Conservation (phyloP, 2,888 invertebrate species). For the Caenorhabditis imperialis region DNA sequence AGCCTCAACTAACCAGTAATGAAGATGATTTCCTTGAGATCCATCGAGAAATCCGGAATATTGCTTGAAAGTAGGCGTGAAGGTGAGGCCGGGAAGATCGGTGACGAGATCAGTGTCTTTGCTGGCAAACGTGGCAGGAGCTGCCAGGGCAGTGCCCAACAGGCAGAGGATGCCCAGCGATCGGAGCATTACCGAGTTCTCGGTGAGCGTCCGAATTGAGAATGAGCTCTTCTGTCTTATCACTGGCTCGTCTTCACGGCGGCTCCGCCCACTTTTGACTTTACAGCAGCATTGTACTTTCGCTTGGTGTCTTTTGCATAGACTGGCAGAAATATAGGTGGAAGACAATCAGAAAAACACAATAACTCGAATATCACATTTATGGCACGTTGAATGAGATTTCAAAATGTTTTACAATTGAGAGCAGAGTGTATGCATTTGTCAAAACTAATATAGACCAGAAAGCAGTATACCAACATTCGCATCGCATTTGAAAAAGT, state of each 20-base stretch:
- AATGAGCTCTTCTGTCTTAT: slow-evolving; percentile 45
- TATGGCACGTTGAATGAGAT: background rate
- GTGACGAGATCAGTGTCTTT: slow-evolving; percentile 61
- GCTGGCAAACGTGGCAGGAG: slow-evolving; percentile 25
- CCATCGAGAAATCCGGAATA: slow-evolving; percentile 79
- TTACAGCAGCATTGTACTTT: slow-evolving; percentile 36
- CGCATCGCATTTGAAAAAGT: slow-evolving; percentile 34
- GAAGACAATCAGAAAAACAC: background rate
- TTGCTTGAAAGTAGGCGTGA: slow-evolving; percentile 78
- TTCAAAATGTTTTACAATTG: slow-evolving; percentile 17
- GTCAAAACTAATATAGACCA: slow-evolving; percentile 38
- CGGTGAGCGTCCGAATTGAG: slow-evolving; percentile 36
- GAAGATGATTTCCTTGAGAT: slow-evolving; percentile 76
- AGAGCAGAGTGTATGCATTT: slow-evolving; percentile 30
- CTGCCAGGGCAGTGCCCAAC: slow-evolving; percentile 34
- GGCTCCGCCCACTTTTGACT: slow-evolving; percentile 37
- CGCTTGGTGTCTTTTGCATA: background rate
- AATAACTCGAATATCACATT: background rate
- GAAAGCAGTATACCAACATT: slow-evolving; percentile 26
- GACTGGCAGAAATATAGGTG: no score
- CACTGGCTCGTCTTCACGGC: slow-evolving; percentile 15
- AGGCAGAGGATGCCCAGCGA: slow-evolving; percentile 46
- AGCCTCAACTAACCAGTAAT: slow-evolving; percentile 79
- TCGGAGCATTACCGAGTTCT: slow-evolving; percentile 40
- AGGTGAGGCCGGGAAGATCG: slow-evolving; percentile 66